Base-by-base conservation (phyloP, 2,888 invertebrate species). In the Drosophila demipolita region DNA sequence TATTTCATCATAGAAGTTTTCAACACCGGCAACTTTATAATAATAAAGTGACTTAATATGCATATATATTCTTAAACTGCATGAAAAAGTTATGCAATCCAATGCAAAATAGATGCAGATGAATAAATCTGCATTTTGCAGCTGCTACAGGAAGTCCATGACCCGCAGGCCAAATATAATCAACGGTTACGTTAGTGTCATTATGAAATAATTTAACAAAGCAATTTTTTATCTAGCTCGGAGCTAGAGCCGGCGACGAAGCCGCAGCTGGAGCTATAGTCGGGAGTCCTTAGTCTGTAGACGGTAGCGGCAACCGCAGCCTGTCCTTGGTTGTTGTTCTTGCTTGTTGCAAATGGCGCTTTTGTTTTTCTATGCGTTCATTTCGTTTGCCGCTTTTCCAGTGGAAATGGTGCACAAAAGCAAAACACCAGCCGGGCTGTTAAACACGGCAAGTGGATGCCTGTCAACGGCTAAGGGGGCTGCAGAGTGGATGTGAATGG, bases 191-290 rank as follows among this genome's bases (percentile, higher is more conserved):
- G 82, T 87, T 90, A 87, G 88, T 83, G 88, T 88, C 85, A 85
- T 85, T 90, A 90, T 85, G 90, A 85, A 90, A 90, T 85, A 85
- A 90, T 90, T 88, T 79, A 87, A 85, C 90, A 85, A 85, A 85
- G 90, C 77, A 82, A 75, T 85, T 85, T 87, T 87, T 89, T 89
- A 79, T 76, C 74, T 75, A 53, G 81, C 71, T 55, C 55, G 49
- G 52, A 66, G 68, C 42, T 35, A 53, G 61, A 60, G 35, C 33
- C 6, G 29, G 29, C 6, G 29, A 29, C 5, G 29, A 23, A 53
- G 53, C 32, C 11, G n/a, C 15, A 29, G 45, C 20, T 20, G 48
- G 38, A 40, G 45, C 54, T 45, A 6, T 23, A 50, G 63, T 38
- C 48, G 40, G 62, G 55, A 72, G 55, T 60, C 53, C 40, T 66